A percentile compares a stretch with the other conserved stretches of the same genome.
phyloP scores from a whole-genome alignment of 2,888 invertebrate species.

The Autographa pulchrina region DNA sequence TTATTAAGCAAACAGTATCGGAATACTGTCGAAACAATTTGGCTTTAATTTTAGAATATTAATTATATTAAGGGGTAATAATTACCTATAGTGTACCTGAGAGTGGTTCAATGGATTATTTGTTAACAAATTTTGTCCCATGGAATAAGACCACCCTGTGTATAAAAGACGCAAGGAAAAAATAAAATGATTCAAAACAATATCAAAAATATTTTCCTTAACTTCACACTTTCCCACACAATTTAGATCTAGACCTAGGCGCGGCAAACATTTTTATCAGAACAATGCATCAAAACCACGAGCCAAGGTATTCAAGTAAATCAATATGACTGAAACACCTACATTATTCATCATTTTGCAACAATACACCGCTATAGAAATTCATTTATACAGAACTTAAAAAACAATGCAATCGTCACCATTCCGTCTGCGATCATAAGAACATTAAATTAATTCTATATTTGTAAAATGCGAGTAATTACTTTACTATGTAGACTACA shows the following conservation, averaged over 20 bases:
- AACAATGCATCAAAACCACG: slow-evolving; percentile 28
- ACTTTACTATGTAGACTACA: slow-evolving; percentile 30
- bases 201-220: neutral
- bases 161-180: no score
- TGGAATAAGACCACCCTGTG: no score
- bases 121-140: no score
- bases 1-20: slow-evolving; percentile 49
- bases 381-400: slow-evolving; percentile 43
- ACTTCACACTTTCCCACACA: neutral
- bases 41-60: neutral
- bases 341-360: slow-evolving; percentile 50
- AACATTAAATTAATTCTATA: slow-evolving; percentile 15
- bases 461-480: slow-evolving; percentile 44
- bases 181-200: neutral
- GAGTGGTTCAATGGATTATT: no score
- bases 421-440: slow-evolving; percentile 41
- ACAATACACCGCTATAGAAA: slow-evolving; percentile 35
- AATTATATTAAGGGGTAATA: no score
- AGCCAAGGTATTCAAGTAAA: slow-evolving; percentile 27
- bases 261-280: slow-evolving; percentile 20
- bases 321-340: slow-evolving; percentile 17
- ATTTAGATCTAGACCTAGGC: neutral
- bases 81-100: no score
- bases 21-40: slow-evolving; percentile 31
- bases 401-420: slow-evolving; percentile 49